Conservation (phyloP, 1,140 invertebrate genomes). For the Harpegnathos saltator region DNA sequence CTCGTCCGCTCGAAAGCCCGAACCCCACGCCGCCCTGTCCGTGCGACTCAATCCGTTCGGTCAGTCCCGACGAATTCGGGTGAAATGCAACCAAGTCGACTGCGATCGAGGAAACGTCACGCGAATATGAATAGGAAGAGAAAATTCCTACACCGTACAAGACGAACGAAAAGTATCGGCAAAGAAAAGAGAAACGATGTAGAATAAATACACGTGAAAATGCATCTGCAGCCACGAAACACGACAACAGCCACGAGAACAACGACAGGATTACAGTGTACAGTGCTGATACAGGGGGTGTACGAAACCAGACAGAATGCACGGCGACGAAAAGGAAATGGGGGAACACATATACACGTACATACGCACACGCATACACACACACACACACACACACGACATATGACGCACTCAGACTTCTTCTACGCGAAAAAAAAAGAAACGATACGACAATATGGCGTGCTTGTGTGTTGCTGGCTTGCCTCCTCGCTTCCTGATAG, state of each 20-base stretch:
- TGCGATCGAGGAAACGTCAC: slow-evolving; percentile 40
- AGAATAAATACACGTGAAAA: neutral
- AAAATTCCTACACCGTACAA: neutral
- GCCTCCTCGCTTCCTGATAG: slow-evolving; percentile 85
- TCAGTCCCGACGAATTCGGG: slow-evolving; percentile 63
- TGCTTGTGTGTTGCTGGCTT: slow-evolving; percentile 85
- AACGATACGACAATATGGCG: slow-evolving; percentile 74
- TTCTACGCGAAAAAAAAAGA: slow-evolving; percentile 54
- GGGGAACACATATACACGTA: too few species aligned
- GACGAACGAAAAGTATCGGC: slow-evolving; percentile 16
- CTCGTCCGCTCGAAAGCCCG: too few species aligned
- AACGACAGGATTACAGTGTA: slow-evolving; percentile 29
- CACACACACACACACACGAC: slow-evolving; percentile 22
- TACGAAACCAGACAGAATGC: too few species aligned
- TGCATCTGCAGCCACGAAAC: slow-evolving; percentile 39
- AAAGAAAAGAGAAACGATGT: slow-evolving; percentile 21
- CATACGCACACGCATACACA: too few species aligned
- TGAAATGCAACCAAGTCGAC: slow-evolving; percentile 74
- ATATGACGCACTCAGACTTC: slow-evolving; percentile 41
- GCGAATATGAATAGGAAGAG: too few species aligned
- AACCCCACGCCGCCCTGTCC: too few species aligned
- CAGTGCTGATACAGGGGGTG: slow-evolving; percentile 9
- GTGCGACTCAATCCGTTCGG: neutral
- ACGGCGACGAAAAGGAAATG: neutral
- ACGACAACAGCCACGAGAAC: slow-evolving; percentile 32